phyloP scores from a whole-genome alignment of 2,888 invertebrate genomes.

The Cerastis leucographa region DNA sequence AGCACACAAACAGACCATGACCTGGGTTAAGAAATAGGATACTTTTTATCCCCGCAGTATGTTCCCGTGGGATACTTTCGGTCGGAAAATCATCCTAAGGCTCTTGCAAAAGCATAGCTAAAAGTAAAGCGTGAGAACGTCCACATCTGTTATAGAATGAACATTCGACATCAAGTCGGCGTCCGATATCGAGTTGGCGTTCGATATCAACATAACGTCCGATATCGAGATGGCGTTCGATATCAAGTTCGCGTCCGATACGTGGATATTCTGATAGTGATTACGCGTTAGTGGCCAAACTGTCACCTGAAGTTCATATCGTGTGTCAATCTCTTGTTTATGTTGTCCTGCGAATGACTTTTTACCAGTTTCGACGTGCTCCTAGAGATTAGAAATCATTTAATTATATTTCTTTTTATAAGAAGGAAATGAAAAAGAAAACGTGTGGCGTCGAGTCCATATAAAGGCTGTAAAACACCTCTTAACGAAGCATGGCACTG shows the following conservation, averaged over 20 bases:
- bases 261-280: conserved; percentile 14
- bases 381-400: conserved; percentile 70
- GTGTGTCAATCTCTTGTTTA: conserved; percentile 78
- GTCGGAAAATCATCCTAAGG: no score
- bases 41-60: not conserved
- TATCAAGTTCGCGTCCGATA: not conserved
- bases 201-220: not conserved
- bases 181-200: not conserved
- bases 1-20: not conserved
- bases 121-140: conserved; percentile 30
- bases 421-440: no score
- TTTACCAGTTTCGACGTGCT: conserved; percentile 78
- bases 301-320: conserved; percentile 79
- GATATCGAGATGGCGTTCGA: not conserved
- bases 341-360: conserved; percentile 87
- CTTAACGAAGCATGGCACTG: no score
- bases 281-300: conserved; percentile 49
- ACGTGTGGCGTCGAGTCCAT: no score
- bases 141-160: not conserved
- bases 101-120: not conserved
- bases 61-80: not conserved
- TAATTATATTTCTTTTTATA: not conserved
- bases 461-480: no score
- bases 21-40: not conserved
- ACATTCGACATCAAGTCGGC: not conserved